Conservation (phyloP, 2,888 invertebrate genomes). For the Anaspis maculata region DNA sequence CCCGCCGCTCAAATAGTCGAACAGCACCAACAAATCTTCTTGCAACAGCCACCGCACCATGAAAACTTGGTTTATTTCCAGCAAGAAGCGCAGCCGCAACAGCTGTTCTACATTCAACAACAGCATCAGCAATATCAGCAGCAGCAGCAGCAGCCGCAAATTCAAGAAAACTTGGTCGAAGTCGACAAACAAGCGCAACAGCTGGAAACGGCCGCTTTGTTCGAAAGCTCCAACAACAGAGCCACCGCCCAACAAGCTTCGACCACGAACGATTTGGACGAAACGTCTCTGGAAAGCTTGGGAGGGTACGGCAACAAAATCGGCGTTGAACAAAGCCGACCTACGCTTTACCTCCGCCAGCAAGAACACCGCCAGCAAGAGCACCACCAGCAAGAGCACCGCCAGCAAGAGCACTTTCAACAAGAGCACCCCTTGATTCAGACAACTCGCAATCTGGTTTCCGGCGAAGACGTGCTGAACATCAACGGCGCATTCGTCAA, state of each 20-base stretch:
- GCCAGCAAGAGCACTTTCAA: too few species aligned
- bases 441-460: constrained; percentile 52
- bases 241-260: not conserved
- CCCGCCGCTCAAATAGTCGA: not conserved
- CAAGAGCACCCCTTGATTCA: constrained; percentile 43
- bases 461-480: constrained; percentile 54
- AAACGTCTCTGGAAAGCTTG: too few species aligned
- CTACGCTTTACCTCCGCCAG: too few species aligned
- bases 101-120: too few species aligned
- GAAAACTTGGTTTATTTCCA: not conserved
- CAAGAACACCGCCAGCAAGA: too few species aligned
- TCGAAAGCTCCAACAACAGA: not conserved
- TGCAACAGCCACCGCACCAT: constrained; percentile 5
- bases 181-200: constrained; percentile 1
- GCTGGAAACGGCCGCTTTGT: not conserved
- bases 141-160: constrained; percentile 2
- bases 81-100: too few species aligned
- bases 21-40: constrained; percentile 4
- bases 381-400: too few species aligned
- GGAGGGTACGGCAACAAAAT: too few species aligned
- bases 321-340: too few species aligned
- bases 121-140: constrained; percentile 1
- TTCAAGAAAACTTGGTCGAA: constrained; percentile 6
- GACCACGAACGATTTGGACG: not conserved
- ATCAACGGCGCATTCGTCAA: constrained; percentile 47